These are phyloP conservation scores for Chamaetylas fuelleborni DNA, from an alignment of 2,113 vertebrate genomes.

Conservation along the genomic window DNA sequence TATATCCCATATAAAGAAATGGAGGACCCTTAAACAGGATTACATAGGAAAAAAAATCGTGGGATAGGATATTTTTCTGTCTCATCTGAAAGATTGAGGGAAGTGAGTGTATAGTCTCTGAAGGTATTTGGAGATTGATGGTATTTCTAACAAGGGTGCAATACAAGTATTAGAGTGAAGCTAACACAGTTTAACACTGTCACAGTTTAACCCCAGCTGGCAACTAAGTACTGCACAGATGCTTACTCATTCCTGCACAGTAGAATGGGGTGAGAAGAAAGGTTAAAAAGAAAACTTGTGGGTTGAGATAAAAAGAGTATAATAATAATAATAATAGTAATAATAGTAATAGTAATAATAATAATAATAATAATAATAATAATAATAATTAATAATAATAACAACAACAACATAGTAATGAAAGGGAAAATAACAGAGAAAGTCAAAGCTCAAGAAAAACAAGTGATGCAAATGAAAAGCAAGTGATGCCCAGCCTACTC, in stretches of 20 bases:
- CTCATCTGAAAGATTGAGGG: not conserved
- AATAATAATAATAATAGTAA: no score
- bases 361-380: fast-evolving
- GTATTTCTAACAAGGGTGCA: not conserved
- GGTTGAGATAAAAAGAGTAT: not conserved
- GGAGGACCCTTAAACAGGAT: not conserved
- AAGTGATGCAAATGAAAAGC: not conserved
- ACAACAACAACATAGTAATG: not conserved
- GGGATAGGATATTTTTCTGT: not conserved
- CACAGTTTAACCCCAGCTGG: not conserved
- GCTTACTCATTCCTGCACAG: not conserved
- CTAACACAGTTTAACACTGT: not conserved
- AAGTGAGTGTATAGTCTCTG: not conserved
- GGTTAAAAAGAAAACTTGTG: not conserved
- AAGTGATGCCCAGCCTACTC: not conserved
- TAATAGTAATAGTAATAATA: no score
- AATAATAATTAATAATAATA: no score
- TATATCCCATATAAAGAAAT: not conserved
- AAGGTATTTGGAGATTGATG: not conserved
- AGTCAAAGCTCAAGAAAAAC: not conserved
- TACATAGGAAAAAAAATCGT: not conserved
- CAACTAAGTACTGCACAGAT: not conserved
- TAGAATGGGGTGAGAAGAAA: not conserved
- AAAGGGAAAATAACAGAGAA: not conserved
- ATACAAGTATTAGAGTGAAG: not conserved